Percentiles rank a stretch among this genome's conserved stretches.
These are phyloP conservation scores for Cancer borealis DNA, from an alignment of 2,888 invertebrate genomes.

Conservation along the genomic window DNA sequence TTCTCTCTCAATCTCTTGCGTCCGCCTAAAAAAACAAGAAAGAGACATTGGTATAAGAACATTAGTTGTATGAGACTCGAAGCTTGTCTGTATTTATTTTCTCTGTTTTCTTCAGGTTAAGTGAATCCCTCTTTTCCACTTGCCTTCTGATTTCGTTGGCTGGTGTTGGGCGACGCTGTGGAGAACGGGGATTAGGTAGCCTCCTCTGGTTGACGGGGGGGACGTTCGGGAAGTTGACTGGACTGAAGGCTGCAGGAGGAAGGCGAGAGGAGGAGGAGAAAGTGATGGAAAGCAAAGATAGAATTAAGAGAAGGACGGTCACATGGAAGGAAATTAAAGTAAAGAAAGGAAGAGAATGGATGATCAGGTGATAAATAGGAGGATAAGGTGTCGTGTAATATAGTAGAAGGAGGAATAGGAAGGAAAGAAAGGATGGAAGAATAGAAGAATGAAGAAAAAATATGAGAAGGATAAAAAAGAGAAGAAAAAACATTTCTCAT, in stretches of 20 bases:
- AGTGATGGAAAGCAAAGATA: not conserved
- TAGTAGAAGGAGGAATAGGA: no score
- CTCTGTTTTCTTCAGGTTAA: not conserved
- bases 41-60: not conserved
- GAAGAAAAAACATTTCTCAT: not conserved
- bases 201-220: not conserved
- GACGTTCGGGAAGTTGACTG: slow-evolving; percentile 54
- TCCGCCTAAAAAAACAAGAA: not conserved
- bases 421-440: not conserved
- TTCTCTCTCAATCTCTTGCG: not conserved
- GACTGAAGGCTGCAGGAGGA: slow-evolving; percentile 42
- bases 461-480: not conserved
- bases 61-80: not conserved
- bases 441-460: not conserved
- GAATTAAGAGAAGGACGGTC: not conserved
- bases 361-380: not conserved
- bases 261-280: not conserved
- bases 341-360: not conserved
- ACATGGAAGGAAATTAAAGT: not conserved
- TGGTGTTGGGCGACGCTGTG: not conserved
- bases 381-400: not conserved
- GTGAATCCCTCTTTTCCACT: not conserved
- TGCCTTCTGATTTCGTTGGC: not conserved
- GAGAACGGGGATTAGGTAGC: not conserved
- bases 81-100: not conserved